phyloP scores from a whole-genome alignment of 1,140 invertebrate genomes.

The Mactra quadrangularis region DNA sequence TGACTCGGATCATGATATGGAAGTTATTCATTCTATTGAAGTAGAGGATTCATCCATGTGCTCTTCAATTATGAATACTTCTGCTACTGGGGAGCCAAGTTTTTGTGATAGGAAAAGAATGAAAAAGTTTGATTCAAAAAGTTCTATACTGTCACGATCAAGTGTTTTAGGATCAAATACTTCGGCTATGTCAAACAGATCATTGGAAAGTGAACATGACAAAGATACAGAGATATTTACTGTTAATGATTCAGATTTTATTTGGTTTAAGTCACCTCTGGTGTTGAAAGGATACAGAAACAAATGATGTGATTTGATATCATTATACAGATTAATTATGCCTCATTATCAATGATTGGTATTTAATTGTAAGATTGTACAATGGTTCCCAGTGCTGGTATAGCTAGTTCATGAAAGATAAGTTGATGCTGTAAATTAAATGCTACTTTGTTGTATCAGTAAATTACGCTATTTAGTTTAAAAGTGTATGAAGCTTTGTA shows the following conservation, averaged over 20 bases:
- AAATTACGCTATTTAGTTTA: too few species aligned
- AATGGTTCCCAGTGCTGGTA: too few species aligned
- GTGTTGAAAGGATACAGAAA: constrained; percentile 56
- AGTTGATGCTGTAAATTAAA: too few species aligned
- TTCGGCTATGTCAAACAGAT: neutral
- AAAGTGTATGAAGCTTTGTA: too few species aligned
- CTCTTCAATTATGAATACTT: neutral
- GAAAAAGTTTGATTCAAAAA: constrained; percentile 33
- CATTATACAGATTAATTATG: neutral
- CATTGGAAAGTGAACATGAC: neutral
- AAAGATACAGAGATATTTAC: neutral
- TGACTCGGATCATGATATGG: constrained; percentile 20
- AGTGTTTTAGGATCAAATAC: constrained; percentile 30
- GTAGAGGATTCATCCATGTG: neutral
- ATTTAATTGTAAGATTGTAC: neutral
- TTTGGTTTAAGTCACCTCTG: constrained; percentile 61
- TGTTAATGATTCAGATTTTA: constrained; percentile 29
- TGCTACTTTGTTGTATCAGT: too few species aligned
- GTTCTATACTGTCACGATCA: constrained; percentile 47
- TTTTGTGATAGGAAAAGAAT: neutral
- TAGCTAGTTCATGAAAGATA: too few species aligned
- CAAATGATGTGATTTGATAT: neutral
- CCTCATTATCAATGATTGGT: neutral
- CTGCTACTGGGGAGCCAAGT: neutral
- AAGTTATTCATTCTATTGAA: neutral